These are phyloP conservation scores for Drosophila histrio DNA, from an alignment of 2,888 invertebrate genomes.

Conservation along the genomic window DNA sequence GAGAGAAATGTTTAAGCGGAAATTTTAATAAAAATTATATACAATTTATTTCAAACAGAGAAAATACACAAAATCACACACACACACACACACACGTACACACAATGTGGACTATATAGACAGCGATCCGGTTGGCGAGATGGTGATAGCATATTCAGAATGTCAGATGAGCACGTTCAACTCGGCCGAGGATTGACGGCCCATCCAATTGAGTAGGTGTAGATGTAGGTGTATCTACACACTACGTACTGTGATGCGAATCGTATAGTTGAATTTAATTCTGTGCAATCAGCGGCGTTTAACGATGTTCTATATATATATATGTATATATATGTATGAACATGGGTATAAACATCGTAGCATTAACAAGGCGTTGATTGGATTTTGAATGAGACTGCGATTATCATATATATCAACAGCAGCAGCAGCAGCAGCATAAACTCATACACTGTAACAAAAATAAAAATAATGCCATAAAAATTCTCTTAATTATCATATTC, in stretches of 20 bases:
- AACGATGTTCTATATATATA: constrained; percentile 41
- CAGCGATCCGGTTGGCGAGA: constrained; percentile 23
- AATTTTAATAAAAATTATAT: constrained; percentile 78
- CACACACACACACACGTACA: constrained; percentile 50
- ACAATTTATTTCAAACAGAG: constrained; percentile 75
- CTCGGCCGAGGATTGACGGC: constrained; percentile 67
- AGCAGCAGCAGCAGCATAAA: constrained; percentile 36
- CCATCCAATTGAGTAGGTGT: constrained; percentile 61
- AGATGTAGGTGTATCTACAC: constrained; percentile 26
- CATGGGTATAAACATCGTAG: constrained; percentile 36
- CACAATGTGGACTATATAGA: constrained; percentile 39
- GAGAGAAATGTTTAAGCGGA: constrained; percentile 62
- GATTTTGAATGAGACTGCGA: constrained; percentile 59
- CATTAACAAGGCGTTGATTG: constrained; percentile 64
- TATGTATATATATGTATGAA: constrained; percentile 1
- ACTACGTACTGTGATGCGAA: constrained; percentile 31
- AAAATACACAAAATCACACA: constrained; percentile 37
- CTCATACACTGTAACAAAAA: constrained; percentile 28
- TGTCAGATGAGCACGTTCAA: constrained; percentile 74
- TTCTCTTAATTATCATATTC: not conserved
- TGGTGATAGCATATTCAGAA: constrained; percentile 44
- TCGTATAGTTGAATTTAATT: constrained; percentile 68
- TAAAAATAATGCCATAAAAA: not conserved
- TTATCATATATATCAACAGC: constrained; percentile 28
- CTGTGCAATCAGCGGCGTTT: constrained; percentile 68